These are phyloP conservation scores for Rugalucina vietnamica DNA, from an alignment of 2,888 invertebrate genomes.

Conservation along the genomic window DNA sequence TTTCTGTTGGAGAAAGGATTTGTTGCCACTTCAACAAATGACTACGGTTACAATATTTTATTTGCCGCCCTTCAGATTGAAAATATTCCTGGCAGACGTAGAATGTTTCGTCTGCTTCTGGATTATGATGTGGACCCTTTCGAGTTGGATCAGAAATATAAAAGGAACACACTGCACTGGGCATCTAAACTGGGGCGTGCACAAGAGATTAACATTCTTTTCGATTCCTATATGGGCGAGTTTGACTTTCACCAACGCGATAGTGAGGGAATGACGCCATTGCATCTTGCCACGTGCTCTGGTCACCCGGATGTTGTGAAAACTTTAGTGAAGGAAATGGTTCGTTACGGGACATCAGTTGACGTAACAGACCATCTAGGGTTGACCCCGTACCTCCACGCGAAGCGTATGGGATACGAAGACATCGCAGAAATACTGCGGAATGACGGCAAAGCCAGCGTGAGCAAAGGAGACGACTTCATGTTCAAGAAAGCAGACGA, in stretches of 20 bases:
- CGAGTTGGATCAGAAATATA: constrained; percentile 64
- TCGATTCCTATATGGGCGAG: constrained; percentile 75
- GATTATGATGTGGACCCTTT: constrained; percentile 71
- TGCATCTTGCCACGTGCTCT: constrained; percentile 77
- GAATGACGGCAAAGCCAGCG: constrained; percentile 70
- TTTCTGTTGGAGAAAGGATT: constrained; percentile 72
- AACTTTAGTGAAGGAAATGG: constrained; percentile 68
- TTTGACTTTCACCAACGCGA: constrained; percentile 76
- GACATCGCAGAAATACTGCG: constrained; percentile 71
- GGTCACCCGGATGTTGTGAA: constrained; percentile 70
- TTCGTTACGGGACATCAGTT: constrained; percentile 75
- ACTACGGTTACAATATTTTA: constrained; percentile 75
- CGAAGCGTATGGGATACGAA: constrained; percentile 75
- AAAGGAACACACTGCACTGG: constrained; percentile 76
- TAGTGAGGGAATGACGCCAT: constrained; percentile 74
- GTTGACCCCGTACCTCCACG: constrained; percentile 79
- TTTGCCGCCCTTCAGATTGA: constrained; percentile 77
- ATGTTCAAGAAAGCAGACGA: constrained; percentile 73
- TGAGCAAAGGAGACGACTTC: constrained; percentile 67
- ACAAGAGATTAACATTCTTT: constrained; percentile 66
- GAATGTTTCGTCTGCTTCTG: constrained; percentile 75
- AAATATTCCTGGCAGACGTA: constrained; percentile 65
- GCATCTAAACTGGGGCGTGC: constrained; percentile 70
- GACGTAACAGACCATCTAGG: constrained; percentile 78
- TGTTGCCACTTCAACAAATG: constrained; percentile 70